Evolutionary conservation across 2,113 vertebrate species (phyloP).

Genomic region (Scophthalmus maximus): DNA sequence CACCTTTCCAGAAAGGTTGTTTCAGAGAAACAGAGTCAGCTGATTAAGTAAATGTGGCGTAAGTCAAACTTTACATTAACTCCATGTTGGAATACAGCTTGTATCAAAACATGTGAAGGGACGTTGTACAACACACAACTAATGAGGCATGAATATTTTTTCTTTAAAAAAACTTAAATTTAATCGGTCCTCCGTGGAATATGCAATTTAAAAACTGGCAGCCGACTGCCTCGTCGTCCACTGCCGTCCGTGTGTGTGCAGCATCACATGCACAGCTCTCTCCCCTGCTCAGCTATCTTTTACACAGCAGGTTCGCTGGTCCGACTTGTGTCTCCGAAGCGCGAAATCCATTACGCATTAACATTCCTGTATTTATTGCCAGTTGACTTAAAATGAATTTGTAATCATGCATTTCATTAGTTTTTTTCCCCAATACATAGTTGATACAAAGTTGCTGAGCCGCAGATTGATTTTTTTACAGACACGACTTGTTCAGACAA

Average conservation of each 20-base stretch:
- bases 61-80: too few species aligned
- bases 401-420: slow-evolving; percentile 4
- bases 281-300: not conserved
- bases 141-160: not conserved
- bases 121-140: not conserved
- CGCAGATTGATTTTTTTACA: not conserved
- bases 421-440: not conserved
- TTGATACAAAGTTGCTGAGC: not conserved
- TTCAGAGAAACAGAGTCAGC: too few species aligned
- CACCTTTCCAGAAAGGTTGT: too few species aligned
- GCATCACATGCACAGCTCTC: not conserved
- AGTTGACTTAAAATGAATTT: not conserved
- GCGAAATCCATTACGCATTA: not conserved
- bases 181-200: not conserved
- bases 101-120: not conserved
- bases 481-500: too few species aligned
- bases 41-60: too few species aligned
- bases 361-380: not conserved
- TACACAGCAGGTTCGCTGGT: not conserved
- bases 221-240: not conserved
- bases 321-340: not conserved
- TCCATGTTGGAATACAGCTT: too few species aligned
- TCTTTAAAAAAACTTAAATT: not conserved
- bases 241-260: not conserved
- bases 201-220: not conserved